Conservation (phyloP, 2,888 invertebrate genomes). For the Polydrusus tereticollis region DNA sequence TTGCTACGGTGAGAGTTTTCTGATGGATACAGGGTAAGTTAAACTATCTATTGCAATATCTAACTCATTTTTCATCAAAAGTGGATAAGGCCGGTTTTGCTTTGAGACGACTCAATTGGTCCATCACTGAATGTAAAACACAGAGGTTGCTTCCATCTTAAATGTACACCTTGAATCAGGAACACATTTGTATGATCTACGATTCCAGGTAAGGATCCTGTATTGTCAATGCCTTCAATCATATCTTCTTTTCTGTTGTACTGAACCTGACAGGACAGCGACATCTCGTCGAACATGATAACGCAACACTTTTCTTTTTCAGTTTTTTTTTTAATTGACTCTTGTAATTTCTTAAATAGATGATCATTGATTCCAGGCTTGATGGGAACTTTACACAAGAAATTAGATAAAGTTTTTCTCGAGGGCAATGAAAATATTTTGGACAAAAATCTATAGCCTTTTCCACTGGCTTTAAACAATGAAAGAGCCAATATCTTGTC, state of each 20-base stretch:
- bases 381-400: slow-evolving; percentile 12
- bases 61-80: too few species aligned
- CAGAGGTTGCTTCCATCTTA: not conserved
- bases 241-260: not conserved
- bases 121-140: not conserved
- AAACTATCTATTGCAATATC: too few species aligned
- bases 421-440: slow-evolving; percentile 15
- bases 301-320: not conserved
- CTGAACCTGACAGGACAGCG: not conserved
- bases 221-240: not conserved
- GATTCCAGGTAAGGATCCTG: not conserved
- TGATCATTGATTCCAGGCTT: slow-evolving; percentile 19
- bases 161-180: not conserved
- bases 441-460: slow-evolving; percentile 23
- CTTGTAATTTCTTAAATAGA: slow-evolving; percentile 5
- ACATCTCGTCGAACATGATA: slow-evolving; percentile 19
- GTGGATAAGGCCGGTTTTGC: too few species aligned
- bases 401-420: slow-evolving; percentile 4
- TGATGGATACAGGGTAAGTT: too few species aligned
- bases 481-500: slow-evolving; percentile 4
- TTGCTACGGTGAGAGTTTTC: too few species aligned
- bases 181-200: not conserved
- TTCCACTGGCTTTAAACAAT: slow-evolving; percentile 21
- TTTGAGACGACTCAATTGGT: too few species aligned
- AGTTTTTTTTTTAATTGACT: slow-evolving; percentile 1